Conservation (phyloP, 2,797 vertebrate genomes). For the Novumbra hubbsi region DNA sequence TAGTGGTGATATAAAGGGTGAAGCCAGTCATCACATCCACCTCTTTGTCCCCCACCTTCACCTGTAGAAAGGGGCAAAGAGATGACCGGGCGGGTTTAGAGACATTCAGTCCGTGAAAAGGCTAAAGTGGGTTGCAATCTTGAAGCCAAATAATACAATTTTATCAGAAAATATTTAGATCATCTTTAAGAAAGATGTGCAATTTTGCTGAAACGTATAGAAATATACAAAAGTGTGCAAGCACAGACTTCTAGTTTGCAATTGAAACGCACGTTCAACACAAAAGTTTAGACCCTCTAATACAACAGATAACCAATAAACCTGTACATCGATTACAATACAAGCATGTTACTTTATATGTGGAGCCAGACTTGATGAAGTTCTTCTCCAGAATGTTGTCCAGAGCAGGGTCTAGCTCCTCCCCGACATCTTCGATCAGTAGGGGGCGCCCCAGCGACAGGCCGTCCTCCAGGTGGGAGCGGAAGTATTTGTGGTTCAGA, state of each 20-base stretch:
- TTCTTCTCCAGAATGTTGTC: conserved; percentile 88
- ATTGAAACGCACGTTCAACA: not conserved
- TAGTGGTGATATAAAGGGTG: conserved; percentile 83
- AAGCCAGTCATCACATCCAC: conserved; percentile 80
- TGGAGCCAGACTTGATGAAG: conserved; percentile 83
- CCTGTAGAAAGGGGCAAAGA: conserved; percentile 66
- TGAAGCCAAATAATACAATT: not conserved
- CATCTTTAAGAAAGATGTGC: not conserved
- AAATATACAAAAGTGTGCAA: not conserved
- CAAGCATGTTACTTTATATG: conserved; percentile 66
- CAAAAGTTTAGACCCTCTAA: not conserved
- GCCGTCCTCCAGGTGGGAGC: conserved; percentile 78
- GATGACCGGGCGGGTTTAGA: not conserved
- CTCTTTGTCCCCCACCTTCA: conserved; percentile 85
- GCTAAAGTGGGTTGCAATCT: not conserved
- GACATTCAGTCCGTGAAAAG: not conserved
- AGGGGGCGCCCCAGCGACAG: conserved; percentile 81
- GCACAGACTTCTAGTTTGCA: not conserved
- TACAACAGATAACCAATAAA: not conserved
- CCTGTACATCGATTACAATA: not conserved
- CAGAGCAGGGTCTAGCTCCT: conserved; percentile 82
- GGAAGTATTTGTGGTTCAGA: conserved; percentile 84
- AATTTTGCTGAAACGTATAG: not conserved
- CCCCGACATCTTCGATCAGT: conserved; percentile 82
- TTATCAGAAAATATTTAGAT: too few species aligned